phyloP scores from a whole-genome alignment of 2,797 vertebrate species.

The Eulemur albifrons region DNA sequence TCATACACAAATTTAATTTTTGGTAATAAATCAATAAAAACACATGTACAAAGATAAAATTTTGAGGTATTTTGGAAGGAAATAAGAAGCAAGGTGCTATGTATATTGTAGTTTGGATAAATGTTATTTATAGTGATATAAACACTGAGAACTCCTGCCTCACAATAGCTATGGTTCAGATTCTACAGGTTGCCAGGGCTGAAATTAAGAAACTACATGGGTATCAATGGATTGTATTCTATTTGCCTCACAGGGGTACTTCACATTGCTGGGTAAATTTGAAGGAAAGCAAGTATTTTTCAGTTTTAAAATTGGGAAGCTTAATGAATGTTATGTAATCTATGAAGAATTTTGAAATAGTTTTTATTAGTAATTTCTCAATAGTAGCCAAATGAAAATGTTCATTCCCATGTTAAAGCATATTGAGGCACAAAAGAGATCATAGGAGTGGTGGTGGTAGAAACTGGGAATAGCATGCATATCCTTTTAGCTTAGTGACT shows the following conservation, averaged over 20 bases:
- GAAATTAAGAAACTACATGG: neutral
- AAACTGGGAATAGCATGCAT: neutral
- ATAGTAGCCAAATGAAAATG: neutral
- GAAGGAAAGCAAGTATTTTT: conserved; percentile 24
- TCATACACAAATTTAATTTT: neutral
- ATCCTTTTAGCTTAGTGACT: neutral
- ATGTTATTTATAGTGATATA: neutral
- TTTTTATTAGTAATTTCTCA: conserved; percentile 26
- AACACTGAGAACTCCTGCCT: neutral
- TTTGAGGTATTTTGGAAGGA: neutral
- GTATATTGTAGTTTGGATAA: neutral
- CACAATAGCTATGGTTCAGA: neutral
- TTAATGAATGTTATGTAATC: neutral
- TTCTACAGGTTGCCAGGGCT: neutral
- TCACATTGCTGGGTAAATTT: neutral
- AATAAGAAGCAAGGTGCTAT: neutral
- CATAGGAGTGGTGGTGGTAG: neutral
- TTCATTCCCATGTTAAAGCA: neutral
- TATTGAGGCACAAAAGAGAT: neutral
- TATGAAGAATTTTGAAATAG: neutral
- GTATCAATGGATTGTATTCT: neutral
- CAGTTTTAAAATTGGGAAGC: conserved; percentile 16
- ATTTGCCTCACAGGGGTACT: neutral
- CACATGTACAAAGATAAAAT: neutral
- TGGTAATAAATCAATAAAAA: neutral